Conservation (phyloP, 2,113 vertebrate genomes). For the Aleadryas rufinucha region DNA sequence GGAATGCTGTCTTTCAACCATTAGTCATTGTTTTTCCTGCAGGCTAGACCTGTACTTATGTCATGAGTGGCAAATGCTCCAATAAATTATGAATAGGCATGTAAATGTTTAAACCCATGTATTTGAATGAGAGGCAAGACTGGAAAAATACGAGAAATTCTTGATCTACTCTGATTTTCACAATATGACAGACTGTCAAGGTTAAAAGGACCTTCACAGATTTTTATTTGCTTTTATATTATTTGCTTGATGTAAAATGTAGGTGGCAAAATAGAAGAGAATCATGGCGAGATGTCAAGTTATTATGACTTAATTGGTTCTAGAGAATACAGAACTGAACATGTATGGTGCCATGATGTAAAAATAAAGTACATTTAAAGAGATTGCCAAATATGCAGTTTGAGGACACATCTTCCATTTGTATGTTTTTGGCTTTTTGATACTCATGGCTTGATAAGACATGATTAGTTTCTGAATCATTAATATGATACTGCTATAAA, state of each 20-base stretch:
- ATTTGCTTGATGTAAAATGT: not conserved
- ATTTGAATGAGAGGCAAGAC: constrained; percentile 12
- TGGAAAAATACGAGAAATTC: not conserved
- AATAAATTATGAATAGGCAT: constrained; percentile 53
- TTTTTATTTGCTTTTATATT: constrained; percentile 1
- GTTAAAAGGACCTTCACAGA: constrained; percentile 13
- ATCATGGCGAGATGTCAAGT: not conserved
- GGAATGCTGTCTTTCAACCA: constrained; percentile 25
- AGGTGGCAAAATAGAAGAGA: not conserved
- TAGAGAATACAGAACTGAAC: not conserved
- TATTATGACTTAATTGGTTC: constrained; percentile 29
- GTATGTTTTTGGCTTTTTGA: not conserved
- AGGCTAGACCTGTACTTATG: constrained; percentile 25
- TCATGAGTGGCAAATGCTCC: not conserved
- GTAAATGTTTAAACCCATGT: constrained; percentile 17
- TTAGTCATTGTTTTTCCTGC: constrained; percentile 53
- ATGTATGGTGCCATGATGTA: not conserved
- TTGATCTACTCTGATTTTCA: not conserved
- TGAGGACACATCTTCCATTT: not conserved
- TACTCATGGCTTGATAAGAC: not conserved
- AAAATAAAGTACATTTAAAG: not conserved
- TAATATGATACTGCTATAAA: not conserved
- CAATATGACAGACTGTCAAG: not conserved
- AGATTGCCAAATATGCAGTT: not conserved
- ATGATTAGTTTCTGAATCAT: not conserved